A percentile compares a stretch with the other conserved stretches of the same genome.
phyloP scores from a whole-genome alignment of 2,113 vertebrate genomes.

The Beaufortia kweichowensis region DNA sequence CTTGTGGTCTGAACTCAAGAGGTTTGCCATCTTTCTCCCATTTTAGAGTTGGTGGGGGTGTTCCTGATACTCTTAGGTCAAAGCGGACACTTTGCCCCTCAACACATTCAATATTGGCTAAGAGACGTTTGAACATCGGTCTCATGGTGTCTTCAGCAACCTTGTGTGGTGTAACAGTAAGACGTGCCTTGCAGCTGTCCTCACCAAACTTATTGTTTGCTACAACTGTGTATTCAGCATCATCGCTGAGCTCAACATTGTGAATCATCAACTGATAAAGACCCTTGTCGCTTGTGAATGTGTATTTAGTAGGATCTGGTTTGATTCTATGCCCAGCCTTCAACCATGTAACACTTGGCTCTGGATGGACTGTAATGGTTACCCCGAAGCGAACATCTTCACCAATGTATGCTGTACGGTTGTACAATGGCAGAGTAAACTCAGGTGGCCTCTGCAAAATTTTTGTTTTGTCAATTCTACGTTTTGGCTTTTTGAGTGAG shows the following conservation, averaged over 20 bases:
- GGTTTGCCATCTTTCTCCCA: conserved; percentile 94
- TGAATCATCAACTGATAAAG: conserved; percentile 93
- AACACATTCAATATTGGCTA: conserved; percentile 90
- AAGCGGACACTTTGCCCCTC: conserved; percentile 91
- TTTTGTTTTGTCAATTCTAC: conserved; percentile 84
- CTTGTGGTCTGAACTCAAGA: conserved; percentile 84
- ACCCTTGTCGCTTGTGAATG: conserved; percentile 93
- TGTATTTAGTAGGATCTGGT: conserved; percentile 90
- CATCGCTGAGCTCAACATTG: conserved; percentile 84
- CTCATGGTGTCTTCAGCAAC: conserved; percentile 86
- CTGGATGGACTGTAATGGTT: conserved; percentile 96
- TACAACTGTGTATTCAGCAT: conserved; percentile 90
- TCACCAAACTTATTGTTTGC: conserved; percentile 95
- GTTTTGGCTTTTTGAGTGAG: conserved; percentile 86
- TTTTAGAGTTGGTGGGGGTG: conserved; percentile 79
- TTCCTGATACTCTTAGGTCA: conserved; percentile 92
- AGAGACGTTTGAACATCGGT: conserved; percentile 96
- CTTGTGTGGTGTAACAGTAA: conserved; percentile 87
- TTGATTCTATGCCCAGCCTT: conserved; percentile 95
- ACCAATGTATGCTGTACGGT: conserved; percentile 87
- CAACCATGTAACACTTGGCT: conserved; percentile 92
- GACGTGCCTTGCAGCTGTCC: conserved; percentile 91
- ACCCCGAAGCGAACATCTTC: conserved; percentile 96
- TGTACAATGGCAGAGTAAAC: conserved; percentile 94
- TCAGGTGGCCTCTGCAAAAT: conserved; percentile 92